Conservation (phyloP, 2,113 vertebrate genomes). For the Solea senegalensis region DNA sequence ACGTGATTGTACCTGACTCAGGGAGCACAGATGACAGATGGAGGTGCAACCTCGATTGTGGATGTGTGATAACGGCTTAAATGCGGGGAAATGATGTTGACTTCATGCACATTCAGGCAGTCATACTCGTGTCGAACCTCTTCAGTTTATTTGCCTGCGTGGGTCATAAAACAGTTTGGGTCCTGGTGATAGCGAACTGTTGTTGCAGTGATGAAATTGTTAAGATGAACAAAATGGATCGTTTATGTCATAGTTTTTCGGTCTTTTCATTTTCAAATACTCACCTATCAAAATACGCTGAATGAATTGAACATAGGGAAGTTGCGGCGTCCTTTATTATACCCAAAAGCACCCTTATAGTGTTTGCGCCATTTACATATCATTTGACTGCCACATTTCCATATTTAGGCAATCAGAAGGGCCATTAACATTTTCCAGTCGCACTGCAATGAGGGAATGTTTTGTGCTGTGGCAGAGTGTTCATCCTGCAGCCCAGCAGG, state of each 20-base stretch:
- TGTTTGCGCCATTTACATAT: constrained; percentile 50
- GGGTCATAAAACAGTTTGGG: constrained; percentile 37
- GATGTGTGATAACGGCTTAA: constrained; percentile 44
- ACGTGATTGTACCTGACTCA: constrained; percentile 70
- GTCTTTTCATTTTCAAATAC: not conserved
- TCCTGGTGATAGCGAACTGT: constrained; percentile 10
- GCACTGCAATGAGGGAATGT: constrained; percentile 51
- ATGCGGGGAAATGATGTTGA: constrained; percentile 22
- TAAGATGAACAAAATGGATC: not conserved
- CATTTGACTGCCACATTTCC: constrained; percentile 61
- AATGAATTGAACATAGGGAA: constrained; percentile 29
- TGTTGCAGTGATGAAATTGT: constrained; percentile 4
- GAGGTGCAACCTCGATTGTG: constrained; percentile 55
- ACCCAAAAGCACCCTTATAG: constrained; percentile 41
- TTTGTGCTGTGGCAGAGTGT: constrained; percentile 45
- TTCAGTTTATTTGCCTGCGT: constrained; percentile 37
- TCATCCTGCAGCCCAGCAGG: constrained; percentile 56
- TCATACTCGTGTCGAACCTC: constrained; percentile 30
- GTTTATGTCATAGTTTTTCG: not conserved
- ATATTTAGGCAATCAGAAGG: constrained; percentile 69
- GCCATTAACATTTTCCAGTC: constrained; percentile 63
- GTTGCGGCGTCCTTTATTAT: constrained; percentile 37
- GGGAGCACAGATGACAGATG: constrained; percentile 45
- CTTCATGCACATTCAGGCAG: constrained; percentile 14
- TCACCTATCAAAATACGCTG: constrained; percentile 10